A percentile compares a stretch with the other conserved stretches of the same genome.
Evolutionary conservation across 1,140 invertebrate species (phyloP).

Genomic region (Nixonia krombeini): DNA sequence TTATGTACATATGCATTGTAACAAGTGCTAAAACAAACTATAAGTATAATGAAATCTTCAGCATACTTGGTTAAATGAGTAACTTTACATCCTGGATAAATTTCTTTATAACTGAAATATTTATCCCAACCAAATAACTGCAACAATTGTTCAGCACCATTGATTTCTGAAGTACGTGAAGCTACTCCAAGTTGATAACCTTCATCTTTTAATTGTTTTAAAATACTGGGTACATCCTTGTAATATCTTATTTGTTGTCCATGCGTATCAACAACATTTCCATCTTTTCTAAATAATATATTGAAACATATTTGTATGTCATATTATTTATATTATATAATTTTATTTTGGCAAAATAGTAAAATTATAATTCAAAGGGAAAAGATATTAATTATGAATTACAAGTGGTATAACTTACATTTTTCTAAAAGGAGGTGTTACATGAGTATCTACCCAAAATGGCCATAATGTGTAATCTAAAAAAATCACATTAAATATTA

Average conservation of each 20-base stretch:
- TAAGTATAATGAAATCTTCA: neutral
- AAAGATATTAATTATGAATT: constrained; percentile 17
- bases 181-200: constrained; percentile 77
- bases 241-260: constrained; percentile 73
- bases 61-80: constrained; percentile 80
- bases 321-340: constrained; percentile 10
- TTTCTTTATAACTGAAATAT: constrained; percentile 81
- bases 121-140: constrained; percentile 79
- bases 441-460: constrained; percentile 83
- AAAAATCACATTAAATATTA: no score
- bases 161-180: constrained; percentile 78
- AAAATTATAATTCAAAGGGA: neutral
- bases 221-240: constrained; percentile 75
- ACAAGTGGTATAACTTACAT: no score
- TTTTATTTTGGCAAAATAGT: neutral
- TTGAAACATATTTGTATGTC: no score
- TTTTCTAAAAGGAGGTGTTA: constrained; percentile 77
- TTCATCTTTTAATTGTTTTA: constrained; percentile 73
- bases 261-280: constrained; percentile 72
- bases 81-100: constrained; percentile 82
- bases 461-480: constrained; percentile 86
- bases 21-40: no score
- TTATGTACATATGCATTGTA: no score
- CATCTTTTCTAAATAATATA: constrained; percentile 59
- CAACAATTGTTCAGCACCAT: constrained; percentile 78